Evolutionary conservation across 2,797 vertebrate species (phyloP).

Genomic region (Sciaenops ocellatus): DNA sequence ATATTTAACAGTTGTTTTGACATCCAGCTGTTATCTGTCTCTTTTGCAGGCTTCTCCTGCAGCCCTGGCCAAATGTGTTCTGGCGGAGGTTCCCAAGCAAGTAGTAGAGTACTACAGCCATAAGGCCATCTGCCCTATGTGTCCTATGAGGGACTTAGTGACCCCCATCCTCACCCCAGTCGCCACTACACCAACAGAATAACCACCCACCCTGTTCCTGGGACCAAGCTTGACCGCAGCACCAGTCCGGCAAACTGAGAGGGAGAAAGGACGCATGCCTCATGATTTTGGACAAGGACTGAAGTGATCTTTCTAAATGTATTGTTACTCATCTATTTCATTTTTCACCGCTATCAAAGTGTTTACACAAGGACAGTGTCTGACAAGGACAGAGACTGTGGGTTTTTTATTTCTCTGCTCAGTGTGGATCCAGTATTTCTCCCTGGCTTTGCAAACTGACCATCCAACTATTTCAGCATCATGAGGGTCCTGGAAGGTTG

Average conservation of each 20-base stretch:
- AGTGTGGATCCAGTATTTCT: slow-evolving; percentile 54
- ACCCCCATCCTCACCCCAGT: slow-evolving; percentile 85
- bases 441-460: slow-evolving; percentile 54
- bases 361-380: slow-evolving; percentile 68
- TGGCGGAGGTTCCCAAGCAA: slow-evolving; percentile 96
- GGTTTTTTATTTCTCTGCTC: slow-evolving; percentile 56
- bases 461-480: slow-evolving; percentile 65
- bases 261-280: slow-evolving; percentile 49
- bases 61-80: slow-evolving; percentile 94
- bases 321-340: slow-evolving; percentile 61
- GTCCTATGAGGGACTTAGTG: slow-evolving; percentile 76
- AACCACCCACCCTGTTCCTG: slow-evolving; percentile 40
- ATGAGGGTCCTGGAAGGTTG: slow-evolving; percentile 50
- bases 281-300: slow-evolving; percentile 58
- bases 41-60: slow-evolving; percentile 91
- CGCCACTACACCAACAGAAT: slow-evolving; percentile 88
- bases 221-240: slow-evolving; percentile 58
- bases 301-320: slow-evolving; percentile 63
- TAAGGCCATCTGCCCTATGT: slow-evolving; percentile 91
- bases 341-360: slow-evolving; percentile 64
- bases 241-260: slow-evolving; percentile 56
- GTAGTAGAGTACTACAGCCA: slow-evolving; percentile 97
- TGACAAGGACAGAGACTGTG: slow-evolving; percentile 38
- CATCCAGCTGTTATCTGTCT: slow-evolving; percentile 51
- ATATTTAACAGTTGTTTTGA: slow-evolving; percentile 35